Evolutionary conservation across 1,140 invertebrate species (phyloP).

Genomic region (Hylaeus anthracinus): DNA sequence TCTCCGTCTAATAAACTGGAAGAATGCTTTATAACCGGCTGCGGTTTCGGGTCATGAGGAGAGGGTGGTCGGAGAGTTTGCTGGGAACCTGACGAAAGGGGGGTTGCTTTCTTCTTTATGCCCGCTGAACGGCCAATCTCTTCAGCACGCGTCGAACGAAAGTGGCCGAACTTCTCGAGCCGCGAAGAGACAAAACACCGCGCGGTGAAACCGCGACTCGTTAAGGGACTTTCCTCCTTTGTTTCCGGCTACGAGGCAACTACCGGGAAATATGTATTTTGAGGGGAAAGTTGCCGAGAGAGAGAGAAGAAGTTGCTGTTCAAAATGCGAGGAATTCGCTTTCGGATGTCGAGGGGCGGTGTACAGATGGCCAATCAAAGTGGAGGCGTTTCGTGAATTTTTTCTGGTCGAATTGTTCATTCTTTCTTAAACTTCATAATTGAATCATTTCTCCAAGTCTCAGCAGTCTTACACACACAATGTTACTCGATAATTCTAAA

Average conservation of each 20-base stretch:
- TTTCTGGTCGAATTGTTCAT: too few species aligned
- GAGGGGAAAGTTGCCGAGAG: background rate
- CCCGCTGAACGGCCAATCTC: conserved; percentile 61
- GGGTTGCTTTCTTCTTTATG: conserved; percentile 60
- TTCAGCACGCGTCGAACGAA: conserved; percentile 63
- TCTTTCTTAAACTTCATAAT: too few species aligned
- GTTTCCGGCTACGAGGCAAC: background rate
- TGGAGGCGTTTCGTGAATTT: too few species aligned
- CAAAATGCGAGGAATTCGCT: background rate
- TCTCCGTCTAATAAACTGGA: conserved; percentile 70
- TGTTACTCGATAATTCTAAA: too few species aligned
- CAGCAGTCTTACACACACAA: too few species aligned
- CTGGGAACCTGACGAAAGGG: conserved; percentile 46
- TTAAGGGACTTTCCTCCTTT: conserved; percentile 41
- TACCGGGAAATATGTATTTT: conserved; percentile 24
- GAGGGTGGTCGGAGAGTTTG: conserved; percentile 28
- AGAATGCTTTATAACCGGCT: conserved; percentile 69
- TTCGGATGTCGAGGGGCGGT: background rate
- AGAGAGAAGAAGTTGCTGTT: background rate
- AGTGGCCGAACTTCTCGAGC: conserved; percentile 58
- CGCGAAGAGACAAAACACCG: conserved; percentile 54
- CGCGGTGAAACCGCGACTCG: conserved; percentile 32
- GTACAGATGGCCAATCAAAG: too few species aligned
- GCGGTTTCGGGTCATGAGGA: conserved; percentile 62
- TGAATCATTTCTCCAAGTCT: too few species aligned